These are phyloP conservation scores for Lucilia sericata DNA, from an alignment of 1,140 invertebrate genomes.

Conservation along the genomic window DNA sequence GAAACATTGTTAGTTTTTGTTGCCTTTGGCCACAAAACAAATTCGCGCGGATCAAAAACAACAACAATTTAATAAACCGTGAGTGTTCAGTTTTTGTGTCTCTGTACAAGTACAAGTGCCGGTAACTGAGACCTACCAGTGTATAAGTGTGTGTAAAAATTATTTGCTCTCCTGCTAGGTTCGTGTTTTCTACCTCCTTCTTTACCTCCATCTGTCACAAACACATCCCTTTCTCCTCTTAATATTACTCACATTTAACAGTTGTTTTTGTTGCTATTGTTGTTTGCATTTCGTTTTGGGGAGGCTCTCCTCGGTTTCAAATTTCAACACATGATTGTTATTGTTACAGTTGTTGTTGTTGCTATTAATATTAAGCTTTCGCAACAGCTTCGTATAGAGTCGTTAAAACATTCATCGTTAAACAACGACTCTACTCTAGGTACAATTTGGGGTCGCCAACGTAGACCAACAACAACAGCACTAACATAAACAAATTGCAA, in stretches of 20 bases:
- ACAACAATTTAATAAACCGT: neutral
- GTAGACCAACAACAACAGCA: neutral
- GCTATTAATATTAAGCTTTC: constrained; percentile 19
- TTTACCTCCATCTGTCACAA: neutral
- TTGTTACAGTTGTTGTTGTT: neutral
- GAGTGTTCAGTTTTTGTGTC: neutral
- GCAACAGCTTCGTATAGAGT: constrained; percentile 7
- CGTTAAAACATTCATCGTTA: neutral
- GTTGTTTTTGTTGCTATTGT: too few species aligned
- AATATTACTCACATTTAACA: neutral
- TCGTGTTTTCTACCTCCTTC: neutral
- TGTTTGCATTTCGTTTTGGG: neutral
- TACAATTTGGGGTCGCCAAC: constrained; percentile 30
- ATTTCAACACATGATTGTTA: neutral
- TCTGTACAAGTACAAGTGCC: neutral
- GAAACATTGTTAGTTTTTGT: constrained; percentile 9
- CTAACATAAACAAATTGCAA: neutral
- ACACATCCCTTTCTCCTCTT: neutral
- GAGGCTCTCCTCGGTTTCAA: constrained; percentile 14
- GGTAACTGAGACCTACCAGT: neutral
- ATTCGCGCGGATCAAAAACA: neutral
- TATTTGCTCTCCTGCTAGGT: neutral
- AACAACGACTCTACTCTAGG: neutral
- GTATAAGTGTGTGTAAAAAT: neutral
- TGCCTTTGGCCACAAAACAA: neutral